A percentile compares a stretch with the other conserved stretches of the same genome.
Conservation (phyloP, 2,888 invertebrate genomes). For the Drosophila hamatofila region DNA sequence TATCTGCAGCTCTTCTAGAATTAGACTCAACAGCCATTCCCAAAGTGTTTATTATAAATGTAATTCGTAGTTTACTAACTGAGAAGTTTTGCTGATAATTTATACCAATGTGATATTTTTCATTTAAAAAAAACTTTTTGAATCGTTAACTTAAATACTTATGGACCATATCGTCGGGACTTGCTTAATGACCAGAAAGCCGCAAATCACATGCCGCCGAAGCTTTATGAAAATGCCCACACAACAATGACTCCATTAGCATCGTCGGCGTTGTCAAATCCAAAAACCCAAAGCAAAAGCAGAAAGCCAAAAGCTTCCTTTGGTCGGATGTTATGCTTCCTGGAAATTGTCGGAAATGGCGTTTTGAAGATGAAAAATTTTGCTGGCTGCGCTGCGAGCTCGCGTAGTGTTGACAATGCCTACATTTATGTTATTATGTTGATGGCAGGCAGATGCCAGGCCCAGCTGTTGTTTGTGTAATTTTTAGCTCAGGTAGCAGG, state of each 20-base stretch:
- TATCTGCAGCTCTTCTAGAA: no score
- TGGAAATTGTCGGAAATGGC: constrained; percentile 75
- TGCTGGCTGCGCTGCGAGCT: constrained; percentile 17
- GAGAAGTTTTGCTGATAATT: no score
- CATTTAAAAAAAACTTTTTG: neutral
- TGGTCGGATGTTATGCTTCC: constrained; percentile 66
- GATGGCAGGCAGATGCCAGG: constrained; percentile 44
- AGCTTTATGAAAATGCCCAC: constrained; percentile 18
- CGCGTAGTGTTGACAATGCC: constrained; percentile 37
- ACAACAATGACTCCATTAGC: constrained; percentile 69
- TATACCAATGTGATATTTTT: neutral
- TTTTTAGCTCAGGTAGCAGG: constrained; percentile 54
- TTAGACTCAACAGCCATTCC: no score
- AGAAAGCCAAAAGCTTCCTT: constrained; percentile 34
- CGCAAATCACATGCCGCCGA: constrained; percentile 51
- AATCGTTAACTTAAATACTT: constrained; percentile 3
- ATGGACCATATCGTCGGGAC: constrained; percentile 23
- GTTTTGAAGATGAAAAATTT: constrained; percentile 59
- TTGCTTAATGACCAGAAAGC: constrained; percentile 49
- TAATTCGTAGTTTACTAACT: no score
- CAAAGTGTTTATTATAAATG: no score
- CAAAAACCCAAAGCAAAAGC: constrained; percentile 14
- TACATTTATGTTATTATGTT: constrained; percentile 61
- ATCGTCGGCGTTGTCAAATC: constrained; percentile 39
- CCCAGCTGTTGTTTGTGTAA: constrained; percentile 65